Conservation (phyloP, 2,888 invertebrate genomes). For the Stratiomys singularior region DNA sequence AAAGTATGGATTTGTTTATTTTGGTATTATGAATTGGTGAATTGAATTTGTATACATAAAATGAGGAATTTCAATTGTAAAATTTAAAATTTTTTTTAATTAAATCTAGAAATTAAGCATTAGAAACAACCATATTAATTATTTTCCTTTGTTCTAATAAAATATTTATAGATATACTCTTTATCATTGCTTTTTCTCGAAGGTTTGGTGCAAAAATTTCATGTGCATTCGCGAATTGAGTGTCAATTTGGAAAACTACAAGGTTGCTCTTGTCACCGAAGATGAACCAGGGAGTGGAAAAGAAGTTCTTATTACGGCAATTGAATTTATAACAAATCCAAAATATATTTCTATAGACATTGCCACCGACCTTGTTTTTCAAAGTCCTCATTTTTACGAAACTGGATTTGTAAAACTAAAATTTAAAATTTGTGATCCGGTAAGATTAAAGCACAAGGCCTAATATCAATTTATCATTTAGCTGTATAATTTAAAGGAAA, state of each 20-base stretch:
- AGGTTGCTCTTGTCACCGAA: neutral
- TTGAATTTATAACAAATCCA: constrained; percentile 2
- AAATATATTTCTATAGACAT: neutral
- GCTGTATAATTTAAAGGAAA: no score
- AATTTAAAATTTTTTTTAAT: no score
- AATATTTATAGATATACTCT: neutral
- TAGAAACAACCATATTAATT: no score
- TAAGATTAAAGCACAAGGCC: neutral
- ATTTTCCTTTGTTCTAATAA: no score
- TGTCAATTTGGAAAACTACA: neutral
- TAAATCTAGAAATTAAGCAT: no score
- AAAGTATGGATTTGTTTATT: no score
- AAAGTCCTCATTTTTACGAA: neutral
- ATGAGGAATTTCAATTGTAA: no score
- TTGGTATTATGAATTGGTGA: no score
- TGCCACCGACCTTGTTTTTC: neutral
- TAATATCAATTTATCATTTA: no score
- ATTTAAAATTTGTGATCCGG: neutral
- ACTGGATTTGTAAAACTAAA: neutral
- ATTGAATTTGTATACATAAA: no score
- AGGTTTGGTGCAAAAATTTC: neutral
- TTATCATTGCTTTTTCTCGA: neutral
- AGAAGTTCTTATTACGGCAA: neutral
- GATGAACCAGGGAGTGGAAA: neutral
- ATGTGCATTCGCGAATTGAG: neutral